Conservation (phyloP, 2,797 vertebrate species). For the Syncerus caffer region DNA sequence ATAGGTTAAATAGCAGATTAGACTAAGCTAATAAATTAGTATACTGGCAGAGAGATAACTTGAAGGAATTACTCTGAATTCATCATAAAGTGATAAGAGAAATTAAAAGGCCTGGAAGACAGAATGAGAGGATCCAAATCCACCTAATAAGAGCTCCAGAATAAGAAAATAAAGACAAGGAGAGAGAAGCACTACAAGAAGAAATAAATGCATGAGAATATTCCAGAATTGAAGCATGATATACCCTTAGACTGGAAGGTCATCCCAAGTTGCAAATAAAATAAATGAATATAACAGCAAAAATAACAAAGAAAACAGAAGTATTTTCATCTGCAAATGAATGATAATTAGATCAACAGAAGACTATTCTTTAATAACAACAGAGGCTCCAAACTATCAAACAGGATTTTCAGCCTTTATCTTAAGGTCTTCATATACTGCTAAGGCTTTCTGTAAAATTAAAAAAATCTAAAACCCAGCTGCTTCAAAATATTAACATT, state of each 20-base stretch:
- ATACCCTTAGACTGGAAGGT: background rate
- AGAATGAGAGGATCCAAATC: background rate
- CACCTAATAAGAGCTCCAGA: background rate
- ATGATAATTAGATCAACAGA: background rate
- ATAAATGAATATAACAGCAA: background rate
- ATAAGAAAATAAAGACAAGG: background rate
- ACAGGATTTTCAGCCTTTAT: background rate
- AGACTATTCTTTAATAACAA: background rate
- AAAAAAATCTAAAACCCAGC: background rate
- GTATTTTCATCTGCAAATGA: background rate
- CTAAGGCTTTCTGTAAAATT: background rate
- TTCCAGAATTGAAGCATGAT: background rate
- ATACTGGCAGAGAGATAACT: background rate
- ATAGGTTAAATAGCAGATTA: background rate
- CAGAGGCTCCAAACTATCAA: background rate
- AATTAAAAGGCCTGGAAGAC: background rate
- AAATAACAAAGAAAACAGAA: background rate
- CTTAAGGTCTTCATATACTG: background rate
- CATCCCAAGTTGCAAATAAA: background rate
- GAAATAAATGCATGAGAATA: background rate
- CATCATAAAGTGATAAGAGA: background rate
- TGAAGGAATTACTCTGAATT: constrained; percentile 19
- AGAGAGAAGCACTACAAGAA: background rate
- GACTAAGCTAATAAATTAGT: background rate
- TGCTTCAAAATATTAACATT: background rate